Evolutionary conservation across 2,888 invertebrate genomes (phyloP).

Genomic region (Enchytraeus crypticus): DNA sequence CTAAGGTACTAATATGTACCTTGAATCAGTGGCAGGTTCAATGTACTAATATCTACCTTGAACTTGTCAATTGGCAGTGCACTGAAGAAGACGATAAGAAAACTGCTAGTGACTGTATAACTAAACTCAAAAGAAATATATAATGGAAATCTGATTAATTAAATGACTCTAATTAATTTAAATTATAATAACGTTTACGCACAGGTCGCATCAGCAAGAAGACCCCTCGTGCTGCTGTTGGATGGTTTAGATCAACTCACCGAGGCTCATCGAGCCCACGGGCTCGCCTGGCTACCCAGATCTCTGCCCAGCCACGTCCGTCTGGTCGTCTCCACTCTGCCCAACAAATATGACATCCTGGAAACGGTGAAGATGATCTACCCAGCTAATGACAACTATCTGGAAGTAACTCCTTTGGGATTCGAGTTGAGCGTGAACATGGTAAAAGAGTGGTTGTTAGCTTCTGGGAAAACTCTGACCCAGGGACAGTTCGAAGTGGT

Average conservation of each 20-base stretch:
- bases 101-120: too few relatives aligned
- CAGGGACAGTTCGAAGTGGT: conserved; percentile 20
- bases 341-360: conserved; percentile 28
- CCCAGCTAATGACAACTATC: conserved; percentile 10
- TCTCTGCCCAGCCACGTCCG: conserved; percentile 27
- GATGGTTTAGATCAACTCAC: conserved; percentile 33
- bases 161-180: too few relatives aligned
- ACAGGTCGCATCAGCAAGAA: conserved; percentile 25
- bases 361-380: conserved; percentile 24
- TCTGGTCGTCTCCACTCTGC: conserved; percentile 29
- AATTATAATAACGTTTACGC: too few relatives aligned
- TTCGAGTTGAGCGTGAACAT: conserved; percentile 9
- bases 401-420: conserved; percentile 20
- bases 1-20: too few relatives aligned
- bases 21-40: too few relatives aligned
- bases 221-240: conserved; percentile 29
- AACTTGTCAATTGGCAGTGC: too few relatives aligned
- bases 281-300: conserved; percentile 31
- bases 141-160: too few relatives aligned
- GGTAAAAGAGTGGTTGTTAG: conserved; percentile 11
- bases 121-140: too few relatives aligned
- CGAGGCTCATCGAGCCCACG: conserved; percentile 22
- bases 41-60: too few relatives aligned
- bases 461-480: conserved; percentile 4
- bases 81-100: too few relatives aligned